Evolutionary conservation across 2,888 invertebrate species (phyloP).

Genomic region (Dasypogon diadema): DNA sequence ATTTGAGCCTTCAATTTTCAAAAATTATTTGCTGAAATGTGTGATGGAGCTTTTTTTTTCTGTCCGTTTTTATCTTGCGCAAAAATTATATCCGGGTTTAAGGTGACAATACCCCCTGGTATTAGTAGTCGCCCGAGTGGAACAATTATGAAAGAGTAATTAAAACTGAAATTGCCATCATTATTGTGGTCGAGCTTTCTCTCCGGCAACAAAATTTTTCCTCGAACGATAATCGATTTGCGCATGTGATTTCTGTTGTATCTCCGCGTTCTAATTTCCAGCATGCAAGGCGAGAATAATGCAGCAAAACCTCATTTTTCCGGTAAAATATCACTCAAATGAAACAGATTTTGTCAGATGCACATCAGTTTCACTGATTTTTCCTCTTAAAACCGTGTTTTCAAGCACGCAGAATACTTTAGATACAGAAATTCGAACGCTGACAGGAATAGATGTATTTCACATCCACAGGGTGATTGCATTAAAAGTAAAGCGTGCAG

Average conservation of each 20-base stretch:
- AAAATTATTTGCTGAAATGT: not conserved
- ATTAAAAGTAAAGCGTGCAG: no score
- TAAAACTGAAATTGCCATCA: conserved; percentile 28
- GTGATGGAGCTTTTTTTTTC: not conserved
- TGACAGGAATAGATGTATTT: no score
- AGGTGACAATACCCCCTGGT: not conserved
- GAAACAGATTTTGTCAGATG: conserved; percentile 27
- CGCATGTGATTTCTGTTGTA: conserved; percentile 27
- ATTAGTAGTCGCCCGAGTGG: conserved; percentile 24
- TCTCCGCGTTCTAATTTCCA: conserved; percentile 19
- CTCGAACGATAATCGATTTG: conserved; percentile 38
- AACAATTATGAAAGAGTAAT: conserved; percentile 25
- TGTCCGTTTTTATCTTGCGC: not conserved
- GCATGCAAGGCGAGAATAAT: conserved; percentile 31
- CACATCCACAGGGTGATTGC: no score
- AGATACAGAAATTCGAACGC: no score
- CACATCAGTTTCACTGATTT: not conserved
- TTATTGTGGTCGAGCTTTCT: conserved; percentile 34
- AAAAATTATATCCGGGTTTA: not conserved
- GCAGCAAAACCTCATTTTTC: not conserved
- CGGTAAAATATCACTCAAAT: conserved; percentile 30
- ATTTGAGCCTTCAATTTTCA: not conserved
- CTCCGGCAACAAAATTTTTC: conserved; percentile 15
- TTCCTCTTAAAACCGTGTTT: not conserved
- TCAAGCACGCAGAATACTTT: not conserved